phyloP scores from a whole-genome alignment of 2,888 invertebrate genomes.

The Lathronympha strigana region DNA sequence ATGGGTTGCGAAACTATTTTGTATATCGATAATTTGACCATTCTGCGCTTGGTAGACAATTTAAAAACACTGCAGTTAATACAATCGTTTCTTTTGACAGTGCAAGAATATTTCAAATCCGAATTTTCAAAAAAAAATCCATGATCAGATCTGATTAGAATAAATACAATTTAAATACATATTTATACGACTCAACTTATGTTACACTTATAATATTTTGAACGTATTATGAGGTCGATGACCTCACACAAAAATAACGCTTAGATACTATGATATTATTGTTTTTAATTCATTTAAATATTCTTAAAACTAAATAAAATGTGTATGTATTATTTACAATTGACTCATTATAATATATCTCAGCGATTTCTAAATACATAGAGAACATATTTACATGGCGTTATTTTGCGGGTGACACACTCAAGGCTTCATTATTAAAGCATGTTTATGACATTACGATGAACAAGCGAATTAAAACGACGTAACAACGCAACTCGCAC shows the following conservation, averaged over 20 bases:
- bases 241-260: neutral
- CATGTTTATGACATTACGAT: slow-evolving; percentile 34
- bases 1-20: neutral
- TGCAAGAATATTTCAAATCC: neutral
- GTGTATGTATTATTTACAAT: slow-evolving; percentile 49
- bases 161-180: neutral
- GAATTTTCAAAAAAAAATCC: neutral
- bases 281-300: slow-evolving; percentile 4
- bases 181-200: neutral
- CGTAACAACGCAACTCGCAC: slow-evolving; percentile 15
- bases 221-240: slow-evolving; percentile 1
- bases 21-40: neutral
- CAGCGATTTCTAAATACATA: slow-evolving; percentile 25
- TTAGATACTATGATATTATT: slow-evolving; percentile 12
- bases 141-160: slow-evolving; percentile 2
- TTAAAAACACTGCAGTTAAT: neutral
- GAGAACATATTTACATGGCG: slow-evolving; percentile 33
- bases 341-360: slow-evolving; percentile 48
- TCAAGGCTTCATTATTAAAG: slow-evolving; percentile 61
- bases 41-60: neutral
- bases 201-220: neutral
- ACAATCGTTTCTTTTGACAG: neutral
- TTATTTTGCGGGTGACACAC: slow-evolving; percentile 66
- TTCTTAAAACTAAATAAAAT: slow-evolving; percentile 11
- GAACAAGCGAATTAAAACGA: slow-evolving; percentile 26